Base-by-base conservation (phyloP, 2,797 vertebrate species). In the Aphelocoma californica region DNA sequence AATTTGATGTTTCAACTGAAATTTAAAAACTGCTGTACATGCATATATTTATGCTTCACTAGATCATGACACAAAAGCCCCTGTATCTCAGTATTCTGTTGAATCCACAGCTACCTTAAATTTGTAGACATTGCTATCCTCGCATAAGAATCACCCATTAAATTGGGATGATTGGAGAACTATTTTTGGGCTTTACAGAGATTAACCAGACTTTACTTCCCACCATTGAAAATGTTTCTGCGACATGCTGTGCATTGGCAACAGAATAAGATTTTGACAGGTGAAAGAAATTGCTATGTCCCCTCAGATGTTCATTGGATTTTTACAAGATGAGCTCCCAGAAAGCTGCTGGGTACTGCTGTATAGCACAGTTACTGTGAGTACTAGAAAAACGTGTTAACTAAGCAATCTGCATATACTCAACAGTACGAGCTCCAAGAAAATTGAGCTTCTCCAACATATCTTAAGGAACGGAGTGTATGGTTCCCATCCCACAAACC, bases 71-170 rank as follows among this genome's bases (percentile, higher is more conserved):
- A 53, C 0, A 26, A 97, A 96, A 97, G 83, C 80, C 80, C 91
- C 88, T 94, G 82, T 95, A 84, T 97, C 94, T 97, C 81, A 81
- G 67, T 64, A 96, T 96, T 96, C 90, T 86, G 86, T 91, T 94
- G 96, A 97, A 96, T 94, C 83, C 94, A 95, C 93, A 93, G 92
- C 85, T 95, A 96, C 81, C 90, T 96, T 93, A 93, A 91, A 97
- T 96, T 75, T 96, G 88, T 96, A 95, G 75, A 83, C 88, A 90
- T 70, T 81, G 38, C 86, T 96, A 72, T 95, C 86, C 77, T 81
- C 91, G 92, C 78, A 93, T 45, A 29, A 97, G 91, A 97, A 96
- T 96, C 86, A 94, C 47, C 65, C 78, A 85, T 95, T 97, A 96
- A 96, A 65, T 36, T 95, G 91, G 54, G 88, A 94, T 93, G 65